These are phyloP conservation scores for Conomelus anceps DNA, from an alignment of 2,888 invertebrate genomes.

Conservation along the genomic window DNA sequence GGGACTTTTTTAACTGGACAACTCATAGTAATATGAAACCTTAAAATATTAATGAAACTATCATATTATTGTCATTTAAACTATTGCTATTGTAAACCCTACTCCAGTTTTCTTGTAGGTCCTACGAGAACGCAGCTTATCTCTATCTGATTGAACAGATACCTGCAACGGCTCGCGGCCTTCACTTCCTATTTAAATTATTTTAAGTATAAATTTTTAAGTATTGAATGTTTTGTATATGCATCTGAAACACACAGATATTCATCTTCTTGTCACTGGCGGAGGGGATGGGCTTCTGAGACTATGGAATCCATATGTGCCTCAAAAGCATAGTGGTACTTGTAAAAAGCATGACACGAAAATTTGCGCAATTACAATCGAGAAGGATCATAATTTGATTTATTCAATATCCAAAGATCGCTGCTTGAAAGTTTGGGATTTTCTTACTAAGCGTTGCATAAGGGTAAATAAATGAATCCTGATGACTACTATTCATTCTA, in stretches of 20 bases:
- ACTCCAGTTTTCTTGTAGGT: too few relatives aligned
- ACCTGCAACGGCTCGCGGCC: neutral
- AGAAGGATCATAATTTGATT: constrained; percentile 56
- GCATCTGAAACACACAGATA: too few relatives aligned
- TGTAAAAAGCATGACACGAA: constrained; percentile 65
- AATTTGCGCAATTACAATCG: constrained; percentile 59
- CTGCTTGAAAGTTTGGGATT: constrained; percentile 70
- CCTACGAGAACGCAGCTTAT: too few relatives aligned
- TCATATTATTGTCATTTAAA: too few relatives aligned
- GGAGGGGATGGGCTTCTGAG: constrained; percentile 16
- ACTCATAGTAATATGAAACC: too few relatives aligned
- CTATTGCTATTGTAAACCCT: too few relatives aligned
- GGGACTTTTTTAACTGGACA: too few relatives aligned
- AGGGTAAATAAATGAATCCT: constrained; percentile 47
- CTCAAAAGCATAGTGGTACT: constrained; percentile 54
- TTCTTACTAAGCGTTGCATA: constrained; percentile 56
- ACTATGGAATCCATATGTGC: constrained; percentile 75
- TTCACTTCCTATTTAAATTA: neutral
- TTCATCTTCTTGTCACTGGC: constrained; percentile 7
- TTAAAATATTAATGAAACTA: too few relatives aligned
- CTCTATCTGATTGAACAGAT: too few relatives aligned
- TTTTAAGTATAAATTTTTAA: too few relatives aligned
- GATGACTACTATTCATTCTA: too few relatives aligned
- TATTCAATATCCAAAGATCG: constrained; percentile 68
- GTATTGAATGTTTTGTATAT: too few relatives aligned